These are phyloP conservation scores for Plagodis pulveraria DNA, from an alignment of 2,888 invertebrate genomes.

Conservation along the genomic window DNA sequence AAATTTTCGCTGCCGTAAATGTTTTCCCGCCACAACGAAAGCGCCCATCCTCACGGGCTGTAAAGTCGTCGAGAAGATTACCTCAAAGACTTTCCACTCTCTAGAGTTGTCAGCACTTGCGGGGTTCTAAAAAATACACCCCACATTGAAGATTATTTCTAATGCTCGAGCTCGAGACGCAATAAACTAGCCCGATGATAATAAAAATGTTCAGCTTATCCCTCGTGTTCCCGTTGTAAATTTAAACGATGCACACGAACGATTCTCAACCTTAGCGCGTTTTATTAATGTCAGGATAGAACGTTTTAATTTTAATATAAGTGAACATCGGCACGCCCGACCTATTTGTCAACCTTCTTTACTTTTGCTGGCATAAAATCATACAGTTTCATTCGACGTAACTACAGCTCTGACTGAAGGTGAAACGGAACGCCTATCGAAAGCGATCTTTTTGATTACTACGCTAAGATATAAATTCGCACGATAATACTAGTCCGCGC, in stretches of 20 bases:
- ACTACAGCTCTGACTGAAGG: conserved; percentile 60
- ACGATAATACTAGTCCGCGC: conserved; percentile 67
- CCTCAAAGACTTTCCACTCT: conserved; percentile 45
- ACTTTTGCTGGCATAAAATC: conserved; percentile 82
- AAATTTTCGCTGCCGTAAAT: conserved; percentile 58
- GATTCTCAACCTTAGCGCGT: conserved; percentile 71
- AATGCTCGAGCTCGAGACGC: conserved; percentile 74
- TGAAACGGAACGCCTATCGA: conserved; percentile 54
- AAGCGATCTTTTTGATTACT: conserved; percentile 74
- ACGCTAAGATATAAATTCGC: conserved; percentile 78
- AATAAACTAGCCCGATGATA: conserved; percentile 79
- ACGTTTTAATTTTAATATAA: conserved; percentile 84
- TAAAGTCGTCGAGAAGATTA: conserved; percentile 46
- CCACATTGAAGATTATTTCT: conserved; percentile 73
- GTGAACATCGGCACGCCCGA: conserved; percentile 82
- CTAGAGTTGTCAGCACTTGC: conserved; percentile 48
- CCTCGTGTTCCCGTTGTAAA: conserved; percentile 72
- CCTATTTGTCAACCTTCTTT: conserved; percentile 85
- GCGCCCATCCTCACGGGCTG: conserved; percentile 37
- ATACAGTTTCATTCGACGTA: conserved; percentile 76
- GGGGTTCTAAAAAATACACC: conserved; percentile 60
- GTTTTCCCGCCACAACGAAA: conserved; percentile 46
- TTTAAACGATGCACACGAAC: conserved; percentile 60
- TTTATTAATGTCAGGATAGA: conserved; percentile 78
- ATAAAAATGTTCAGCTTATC: conserved; percentile 80